Base-by-base conservation (phyloP, 2,888 invertebrate genomes). In the Apocheima hispidaria region DNA sequence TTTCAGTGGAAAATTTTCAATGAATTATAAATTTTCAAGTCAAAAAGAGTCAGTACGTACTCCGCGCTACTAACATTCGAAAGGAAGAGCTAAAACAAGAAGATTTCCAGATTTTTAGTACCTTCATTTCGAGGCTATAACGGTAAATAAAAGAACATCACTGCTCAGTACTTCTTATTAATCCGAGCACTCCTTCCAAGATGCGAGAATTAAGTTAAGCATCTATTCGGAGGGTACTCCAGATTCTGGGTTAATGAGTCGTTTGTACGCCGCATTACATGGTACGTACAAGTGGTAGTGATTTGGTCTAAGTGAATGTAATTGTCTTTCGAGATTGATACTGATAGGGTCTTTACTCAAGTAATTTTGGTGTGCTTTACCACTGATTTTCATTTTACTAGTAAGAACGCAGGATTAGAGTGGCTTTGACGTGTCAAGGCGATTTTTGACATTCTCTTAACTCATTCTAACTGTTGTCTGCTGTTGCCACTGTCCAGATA, bases 171-270 rank as follows among this genome's bases (percentile, higher is more conserved):
- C 36, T 48, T 57, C 33, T 18, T 38, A n/a, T 50, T 53, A 63
- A 58, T 52, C 53, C 33, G 40, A 54, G 44, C 38, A 48, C 60
- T 65, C 69, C 58, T 65, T 55, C 53, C 61, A 52, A 56, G 64
- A 65, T 63, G 66, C 49, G 23, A 38, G 60, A 65, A 66, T 68
- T 66, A 68, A 65, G 64, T 61, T 60, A 57, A 66, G 56, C 61
- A 50, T 60, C 59, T 60, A 63, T 59, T 60, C 44, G 38, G 60
- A 55, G 61, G 53, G 55, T 35, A 41, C 66, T 65, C 53, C 49
- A 63, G 65, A 65, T 63, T 68, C 64, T 65, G 58, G 66, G 65
- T 70, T 70, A 68, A 70, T 70, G 68, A 66, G 70, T 65, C 66
- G 66, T 70, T 68, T 61, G 60, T 61, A 66, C 60, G 60, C 63